Evolutionary conservation across 2,113 vertebrate genomes (phyloP).

Genomic region (Piprites chloris): DNA sequence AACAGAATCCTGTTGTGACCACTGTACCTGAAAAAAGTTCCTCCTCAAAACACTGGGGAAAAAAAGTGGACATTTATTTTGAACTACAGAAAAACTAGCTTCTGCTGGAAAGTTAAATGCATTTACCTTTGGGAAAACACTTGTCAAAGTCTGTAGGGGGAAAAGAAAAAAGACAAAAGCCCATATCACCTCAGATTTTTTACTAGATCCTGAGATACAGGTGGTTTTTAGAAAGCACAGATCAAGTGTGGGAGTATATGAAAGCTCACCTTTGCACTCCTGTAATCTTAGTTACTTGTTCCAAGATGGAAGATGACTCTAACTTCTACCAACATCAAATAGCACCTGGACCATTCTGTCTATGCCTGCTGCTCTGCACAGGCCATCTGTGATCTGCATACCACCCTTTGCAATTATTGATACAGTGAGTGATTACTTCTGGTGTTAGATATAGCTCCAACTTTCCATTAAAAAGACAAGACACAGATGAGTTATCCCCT

Average conservation of each 20-base stretch:
- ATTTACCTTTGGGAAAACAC: neutral
- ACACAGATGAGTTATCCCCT: neutral
- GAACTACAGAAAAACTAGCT: neutral
- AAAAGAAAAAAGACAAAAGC: neutral
- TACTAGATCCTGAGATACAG: neutral
- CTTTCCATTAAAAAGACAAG: neutral
- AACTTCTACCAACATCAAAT: constrained; percentile 9
- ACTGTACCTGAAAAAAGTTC: neutral
- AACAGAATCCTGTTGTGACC: neutral
- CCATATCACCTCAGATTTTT: neutral
- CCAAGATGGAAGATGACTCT: neutral
- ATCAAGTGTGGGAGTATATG: neutral
- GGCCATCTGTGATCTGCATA: constrained; percentile 25
- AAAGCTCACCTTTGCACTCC: constrained; percentile 23
- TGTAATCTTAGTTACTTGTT: neutral
- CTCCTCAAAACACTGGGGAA: neutral
- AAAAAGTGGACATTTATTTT: neutral
- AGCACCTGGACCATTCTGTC: constrained; percentile 39
- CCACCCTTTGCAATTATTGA: constrained; percentile 12
- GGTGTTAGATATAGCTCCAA: constrained; percentile 15
- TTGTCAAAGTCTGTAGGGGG: neutral
- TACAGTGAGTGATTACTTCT: constrained; percentile 23
- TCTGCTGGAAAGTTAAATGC: neutral
- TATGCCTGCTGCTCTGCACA: constrained; percentile 14
- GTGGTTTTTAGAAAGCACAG: neutral